Conservation (phyloP, 2,888 invertebrate species). For the Drosophila kokeensis region DNA sequence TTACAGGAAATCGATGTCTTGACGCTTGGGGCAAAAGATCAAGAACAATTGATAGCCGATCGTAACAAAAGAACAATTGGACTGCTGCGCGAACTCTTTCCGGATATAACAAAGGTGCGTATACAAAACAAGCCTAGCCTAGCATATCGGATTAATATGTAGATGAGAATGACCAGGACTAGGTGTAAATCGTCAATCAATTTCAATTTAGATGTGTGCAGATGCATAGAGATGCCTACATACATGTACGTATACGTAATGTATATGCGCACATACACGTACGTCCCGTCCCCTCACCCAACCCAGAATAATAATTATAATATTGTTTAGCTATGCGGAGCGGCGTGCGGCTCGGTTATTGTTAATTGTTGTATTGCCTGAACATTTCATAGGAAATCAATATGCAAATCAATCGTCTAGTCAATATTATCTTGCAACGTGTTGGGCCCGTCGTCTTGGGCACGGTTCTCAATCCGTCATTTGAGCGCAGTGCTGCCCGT, state of each 20-base stretch:
- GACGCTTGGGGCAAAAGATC: constrained; percentile 87
- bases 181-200: constrained; percentile 4
- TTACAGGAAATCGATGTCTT: constrained; percentile 89
- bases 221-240: constrained; percentile 44
- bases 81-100: constrained; percentile 90
- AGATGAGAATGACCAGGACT: constrained; percentile 1
- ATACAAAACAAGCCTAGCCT: not conserved
- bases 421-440: constrained; percentile 75
- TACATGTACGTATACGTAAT: too few species aligned
- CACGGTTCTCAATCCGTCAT: constrained; percentile 75
- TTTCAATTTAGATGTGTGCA: constrained; percentile 2
- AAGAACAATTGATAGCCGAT: constrained; percentile 88
- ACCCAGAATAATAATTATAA: constrained; percentile 2
- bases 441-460: constrained; percentile 79
- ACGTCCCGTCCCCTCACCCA: not conserved
- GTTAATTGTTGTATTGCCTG: constrained; percentile 68
- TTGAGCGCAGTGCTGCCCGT: constrained; percentile 37
- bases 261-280: not conserved
- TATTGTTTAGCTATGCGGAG: constrained; percentile 36
- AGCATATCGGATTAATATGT: not conserved
- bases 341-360: constrained; percentile 37
- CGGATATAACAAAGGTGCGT: constrained; percentile 90
- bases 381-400: constrained; percentile 79
- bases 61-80: constrained; percentile 92
- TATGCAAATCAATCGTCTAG: constrained; percentile 81